These are phyloP conservation scores for Manis pentadactyla DNA, from an alignment of 2,797 vertebrate species.

Conservation along the genomic window DNA sequence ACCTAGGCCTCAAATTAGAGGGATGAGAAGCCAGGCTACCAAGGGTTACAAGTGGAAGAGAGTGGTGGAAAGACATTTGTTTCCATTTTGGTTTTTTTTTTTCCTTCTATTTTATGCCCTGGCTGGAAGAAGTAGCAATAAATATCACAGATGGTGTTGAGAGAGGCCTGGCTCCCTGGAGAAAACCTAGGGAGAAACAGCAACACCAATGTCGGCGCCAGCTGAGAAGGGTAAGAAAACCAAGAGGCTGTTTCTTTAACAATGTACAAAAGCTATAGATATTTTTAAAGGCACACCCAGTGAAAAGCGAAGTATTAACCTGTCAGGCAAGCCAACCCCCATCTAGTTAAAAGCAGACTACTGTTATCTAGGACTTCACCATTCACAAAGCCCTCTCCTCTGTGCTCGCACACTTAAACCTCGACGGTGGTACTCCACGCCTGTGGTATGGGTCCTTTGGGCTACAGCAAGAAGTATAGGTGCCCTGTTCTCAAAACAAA, in stretches of 20 bases:
- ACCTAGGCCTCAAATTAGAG: not conserved
- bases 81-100: not conserved
- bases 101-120: not conserved
- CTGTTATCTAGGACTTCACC: accelerated
- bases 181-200: not conserved
- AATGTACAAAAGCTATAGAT: not conserved
- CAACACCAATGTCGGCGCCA: not conserved
- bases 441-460: not conserved
- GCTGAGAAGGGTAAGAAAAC: not conserved
- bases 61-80: not conserved
- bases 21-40: not conserved
- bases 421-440: too few species aligned
- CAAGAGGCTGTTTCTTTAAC: not conserved
- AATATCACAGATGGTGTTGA: not conserved
- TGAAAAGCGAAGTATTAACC: not conserved
- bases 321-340: not conserved
- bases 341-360: not conserved
- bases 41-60: not conserved
- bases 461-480: not conserved
- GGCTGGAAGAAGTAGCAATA: not conserved
- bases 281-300: not conserved
- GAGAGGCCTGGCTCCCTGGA: not conserved
- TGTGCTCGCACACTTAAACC: not conserved
- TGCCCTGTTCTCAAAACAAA: not conserved
- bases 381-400: not conserved